A percentile compares a stretch with the other conserved stretches of the same genome.
Conservation (phyloP, 2,113 vertebrate species). For the Rafetus swinhoei region DNA sequence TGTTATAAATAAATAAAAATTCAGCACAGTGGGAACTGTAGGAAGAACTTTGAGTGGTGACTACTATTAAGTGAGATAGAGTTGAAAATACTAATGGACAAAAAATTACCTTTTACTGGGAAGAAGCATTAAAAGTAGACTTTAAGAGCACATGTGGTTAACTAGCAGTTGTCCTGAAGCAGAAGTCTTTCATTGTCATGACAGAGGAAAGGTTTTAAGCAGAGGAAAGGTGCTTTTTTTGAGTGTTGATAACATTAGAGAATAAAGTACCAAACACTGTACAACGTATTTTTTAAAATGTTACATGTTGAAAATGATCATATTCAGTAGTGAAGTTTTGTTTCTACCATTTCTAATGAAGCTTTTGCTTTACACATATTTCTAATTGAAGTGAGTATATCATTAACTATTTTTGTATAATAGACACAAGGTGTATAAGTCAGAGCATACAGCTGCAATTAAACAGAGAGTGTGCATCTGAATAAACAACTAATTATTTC, state of each 20-base stretch:
- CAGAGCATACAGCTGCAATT: constrained; percentile 35
- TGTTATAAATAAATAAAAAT: constrained; percentile 70
- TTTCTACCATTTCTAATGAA: background rate
- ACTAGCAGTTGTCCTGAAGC: constrained; percentile 63
- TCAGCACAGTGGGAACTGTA: constrained; percentile 23
- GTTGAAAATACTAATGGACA: constrained; percentile 68
- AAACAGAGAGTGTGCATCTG: constrained; percentile 3
- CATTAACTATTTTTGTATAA: constrained; percentile 30
- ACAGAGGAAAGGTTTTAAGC: constrained; percentile 62
- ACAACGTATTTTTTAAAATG: background rate
- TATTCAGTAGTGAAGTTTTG: background rate
- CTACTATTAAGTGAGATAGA: constrained; percentile 45
- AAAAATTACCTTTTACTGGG: constrained; percentile 68
- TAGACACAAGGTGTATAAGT: constrained; percentile 17
- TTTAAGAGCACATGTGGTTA: constrained; percentile 66
- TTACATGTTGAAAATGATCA: background rate
- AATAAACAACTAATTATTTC: constrained; percentile 52
- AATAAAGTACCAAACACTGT: background rate
- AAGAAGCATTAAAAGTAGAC: constrained; percentile 69
- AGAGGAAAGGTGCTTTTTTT: constrained; percentile 43
- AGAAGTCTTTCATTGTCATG: constrained; percentile 66
- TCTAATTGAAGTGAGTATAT: constrained; percentile 10
- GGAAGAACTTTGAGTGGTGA: constrained; percentile 54
- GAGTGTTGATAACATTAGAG: constrained; percentile 26
- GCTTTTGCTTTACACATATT: background rate